Conservation (phyloP, 2,888 invertebrate species). For the Panzeria rudis region DNA sequence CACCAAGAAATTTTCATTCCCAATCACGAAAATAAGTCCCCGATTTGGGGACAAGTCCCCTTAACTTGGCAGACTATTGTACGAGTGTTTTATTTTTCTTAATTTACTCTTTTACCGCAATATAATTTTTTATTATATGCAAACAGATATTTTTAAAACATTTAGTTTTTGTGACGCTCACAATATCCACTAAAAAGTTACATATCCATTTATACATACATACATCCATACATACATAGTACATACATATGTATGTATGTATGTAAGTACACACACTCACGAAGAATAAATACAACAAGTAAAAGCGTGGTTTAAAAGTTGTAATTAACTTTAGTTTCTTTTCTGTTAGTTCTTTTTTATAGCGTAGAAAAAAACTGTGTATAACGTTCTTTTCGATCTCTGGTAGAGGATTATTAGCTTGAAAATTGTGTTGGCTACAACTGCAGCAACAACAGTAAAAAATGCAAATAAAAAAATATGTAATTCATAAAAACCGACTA, state of each 20-base stretch:
- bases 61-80: too few relatives aligned
- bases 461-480: conserved; percentile 48
- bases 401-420: conserved; percentile 61
- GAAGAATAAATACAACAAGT: conserved; percentile 17
- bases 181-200: too few relatives aligned
- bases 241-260: too few relatives aligned
- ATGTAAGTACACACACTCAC: too few relatives aligned
- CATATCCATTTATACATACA: too few relatives aligned
- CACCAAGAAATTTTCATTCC: too few relatives aligned
- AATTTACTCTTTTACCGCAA: neutral
- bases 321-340: conserved; percentile 56
- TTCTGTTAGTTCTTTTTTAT: conserved; percentile 9
- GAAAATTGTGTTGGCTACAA: conserved; percentile 46
- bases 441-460: conserved; percentile 22
- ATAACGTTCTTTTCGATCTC: conserved; percentile 44
- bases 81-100: neutral
- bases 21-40: too few relatives aligned
- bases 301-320: conserved; percentile 51
- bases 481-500: conserved; percentile 45
- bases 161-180: too few relatives aligned
- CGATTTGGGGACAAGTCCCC: too few relatives aligned
- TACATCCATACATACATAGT: too few relatives aligned
- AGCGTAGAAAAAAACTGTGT: conserved; percentile 32
- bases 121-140: neutral
- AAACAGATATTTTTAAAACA: neutral